A percentile compares a stretch with the other conserved stretches of the same genome.
Conservation (phyloP, 2,888 invertebrate genomes). For the Cryptops parisi region DNA sequence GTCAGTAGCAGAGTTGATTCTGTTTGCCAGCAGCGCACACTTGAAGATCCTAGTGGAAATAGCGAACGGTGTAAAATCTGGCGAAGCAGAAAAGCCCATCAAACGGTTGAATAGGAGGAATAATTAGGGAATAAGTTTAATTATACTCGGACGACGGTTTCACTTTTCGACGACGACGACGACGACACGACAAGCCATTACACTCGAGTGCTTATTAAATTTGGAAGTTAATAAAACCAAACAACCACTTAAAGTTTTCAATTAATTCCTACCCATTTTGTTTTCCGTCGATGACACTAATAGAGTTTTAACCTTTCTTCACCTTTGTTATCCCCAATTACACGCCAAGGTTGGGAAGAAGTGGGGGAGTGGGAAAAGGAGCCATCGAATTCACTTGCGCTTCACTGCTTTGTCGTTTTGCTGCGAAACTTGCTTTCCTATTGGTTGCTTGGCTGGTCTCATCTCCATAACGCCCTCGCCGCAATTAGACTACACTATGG, state of each 20-base stretch:
- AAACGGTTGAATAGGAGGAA: constrained; percentile 1
- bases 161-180: background rate
- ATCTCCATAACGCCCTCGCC: background rate
- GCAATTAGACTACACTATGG: too few species aligned
- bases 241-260: constrained; percentile 14
- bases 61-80: background rate
- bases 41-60: too few species aligned
- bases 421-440: too few species aligned
- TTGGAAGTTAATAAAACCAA: constrained; percentile 13
- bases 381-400: background rate
- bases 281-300: constrained; percentile 13
- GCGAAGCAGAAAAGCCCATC: constrained; percentile 8
- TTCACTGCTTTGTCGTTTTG: background rate
- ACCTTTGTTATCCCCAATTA: background rate
- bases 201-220: constrained; percentile 13
- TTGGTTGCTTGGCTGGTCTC: background rate
- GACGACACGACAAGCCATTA: too few species aligned
- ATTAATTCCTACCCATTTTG: constrained; percentile 13
- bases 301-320: constrained; percentile 11
- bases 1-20: background rate
- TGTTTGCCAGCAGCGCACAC: background rate
- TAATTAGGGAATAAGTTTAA: constrained; percentile 13
- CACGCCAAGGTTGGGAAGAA: background rate
- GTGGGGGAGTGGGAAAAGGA: background rate
- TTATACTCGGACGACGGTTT: constrained; percentile 1